Percentiles rank a stretch among this genome's conserved stretches.
These are phyloP conservation scores for Boulengeromyrus knoepffleri DNA, from an alignment of 2,113 vertebrate genomes.

Conservation along the genomic window DNA sequence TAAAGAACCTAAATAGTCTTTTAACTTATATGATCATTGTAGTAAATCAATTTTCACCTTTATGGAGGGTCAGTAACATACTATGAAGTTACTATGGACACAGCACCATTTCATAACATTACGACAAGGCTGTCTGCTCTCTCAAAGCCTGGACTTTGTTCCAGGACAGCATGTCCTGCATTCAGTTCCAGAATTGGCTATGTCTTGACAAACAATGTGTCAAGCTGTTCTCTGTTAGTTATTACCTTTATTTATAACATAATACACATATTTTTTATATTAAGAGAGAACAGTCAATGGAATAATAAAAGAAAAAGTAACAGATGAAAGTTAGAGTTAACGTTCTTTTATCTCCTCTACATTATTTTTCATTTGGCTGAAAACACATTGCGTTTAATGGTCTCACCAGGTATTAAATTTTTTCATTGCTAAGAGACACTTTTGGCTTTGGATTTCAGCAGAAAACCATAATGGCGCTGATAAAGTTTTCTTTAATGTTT, in stretches of 20 bases:
- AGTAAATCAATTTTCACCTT: not conserved
- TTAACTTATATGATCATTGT: not conserved
- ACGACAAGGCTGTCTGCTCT: not conserved
- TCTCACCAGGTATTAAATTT: not conserved
- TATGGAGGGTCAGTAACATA: not conserved
- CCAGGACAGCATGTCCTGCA: not conserved
- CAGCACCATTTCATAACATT: not conserved
- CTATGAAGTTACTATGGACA: not conserved
- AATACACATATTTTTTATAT: not conserved
- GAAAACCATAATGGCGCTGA: not conserved
- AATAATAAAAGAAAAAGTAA: not conserved
- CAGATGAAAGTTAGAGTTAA: not conserved
- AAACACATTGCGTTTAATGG: not conserved
- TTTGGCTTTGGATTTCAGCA: not conserved
- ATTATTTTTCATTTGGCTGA: not conserved
- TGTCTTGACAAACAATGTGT: not conserved
- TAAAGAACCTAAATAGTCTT: not conserved
- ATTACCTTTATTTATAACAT: not conserved
- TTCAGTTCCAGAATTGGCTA: not conserved
- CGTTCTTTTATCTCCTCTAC: not conserved
- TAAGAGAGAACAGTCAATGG: not conserved
- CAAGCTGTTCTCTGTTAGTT: not conserved
- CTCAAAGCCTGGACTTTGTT: not conserved
- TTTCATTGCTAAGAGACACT: not conserved
- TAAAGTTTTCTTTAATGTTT: not conserved